phyloP scores from a whole-genome alignment of 2,113 vertebrate genomes.

The Sorex araneus region DNA sequence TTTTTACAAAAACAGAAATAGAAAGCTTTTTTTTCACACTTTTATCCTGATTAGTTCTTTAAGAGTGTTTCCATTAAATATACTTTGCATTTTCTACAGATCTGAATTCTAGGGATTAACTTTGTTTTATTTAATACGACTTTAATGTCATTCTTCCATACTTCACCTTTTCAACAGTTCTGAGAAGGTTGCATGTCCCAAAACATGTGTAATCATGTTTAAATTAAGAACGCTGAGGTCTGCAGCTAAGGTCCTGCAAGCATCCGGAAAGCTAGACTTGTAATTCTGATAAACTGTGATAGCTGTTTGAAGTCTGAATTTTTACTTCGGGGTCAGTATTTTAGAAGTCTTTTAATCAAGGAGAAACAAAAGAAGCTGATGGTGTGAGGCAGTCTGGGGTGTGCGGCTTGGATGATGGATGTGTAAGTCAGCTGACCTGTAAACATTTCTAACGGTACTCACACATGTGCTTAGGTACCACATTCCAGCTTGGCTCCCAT shows the following conservation, averaged over 20 bases:
- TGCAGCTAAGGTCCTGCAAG: background rate
- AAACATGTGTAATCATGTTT: background rate
- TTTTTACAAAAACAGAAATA: slow-evolving; percentile 34
- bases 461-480: fast-evolving
- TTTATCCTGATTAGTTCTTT: background rate
- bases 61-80: slow-evolving; percentile 23
- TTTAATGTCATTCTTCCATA: background rate
- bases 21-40: background rate
- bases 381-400: background rate
- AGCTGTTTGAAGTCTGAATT: background rate
- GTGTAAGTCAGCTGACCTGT: background rate
- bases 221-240: background rate
- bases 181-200: background rate
- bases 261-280: background rate
- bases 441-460: background rate
- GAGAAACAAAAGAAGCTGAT: background rate
- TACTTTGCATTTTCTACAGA: background rate
- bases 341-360: background rate
- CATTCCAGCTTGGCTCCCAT: background rate
- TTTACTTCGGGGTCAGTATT: background rate
- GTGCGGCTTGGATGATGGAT: background rate
- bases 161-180: background rate
- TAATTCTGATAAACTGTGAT: background rate
- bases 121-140: background rate
- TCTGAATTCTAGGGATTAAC: background rate